A percentile compares a stretch with the other conserved stretches of the same genome.
These are phyloP conservation scores for Noctua janthina DNA, from an alignment of 2,888 invertebrate species.

Conservation along the genomic window DNA sequence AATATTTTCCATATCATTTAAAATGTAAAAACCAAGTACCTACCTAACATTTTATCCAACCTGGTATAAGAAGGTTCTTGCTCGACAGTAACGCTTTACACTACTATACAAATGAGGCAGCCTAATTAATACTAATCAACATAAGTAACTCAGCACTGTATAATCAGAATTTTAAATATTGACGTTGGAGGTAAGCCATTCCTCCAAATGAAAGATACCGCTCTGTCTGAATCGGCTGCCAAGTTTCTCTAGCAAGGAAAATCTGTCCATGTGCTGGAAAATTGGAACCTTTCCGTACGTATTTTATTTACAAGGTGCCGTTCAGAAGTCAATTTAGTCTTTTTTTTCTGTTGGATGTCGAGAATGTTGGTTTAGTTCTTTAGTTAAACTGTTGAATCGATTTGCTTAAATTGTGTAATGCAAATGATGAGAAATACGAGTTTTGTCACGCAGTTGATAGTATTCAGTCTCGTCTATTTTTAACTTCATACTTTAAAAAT, in stretches of 20 bases:
- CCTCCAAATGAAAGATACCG: constrained; percentile 74
- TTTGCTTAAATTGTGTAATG: not conserved
- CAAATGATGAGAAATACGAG: not conserved
- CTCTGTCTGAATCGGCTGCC: constrained; percentile 73
- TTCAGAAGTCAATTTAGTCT: constrained; percentile 42
- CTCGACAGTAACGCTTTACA: not conserved
- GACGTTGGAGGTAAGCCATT: constrained; percentile 66
- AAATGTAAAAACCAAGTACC: no score
- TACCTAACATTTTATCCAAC: not conserved
- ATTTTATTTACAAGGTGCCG: constrained; percentile 74
- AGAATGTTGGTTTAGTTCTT: not conserved
- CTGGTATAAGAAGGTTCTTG: not conserved
- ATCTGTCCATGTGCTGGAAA: constrained; percentile 77
- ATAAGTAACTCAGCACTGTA: not conserved
- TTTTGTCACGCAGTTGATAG: not conserved
- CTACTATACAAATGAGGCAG: not conserved
- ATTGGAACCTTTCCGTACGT: constrained; percentile 75
- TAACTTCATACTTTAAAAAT: not conserved
- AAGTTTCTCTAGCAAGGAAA: constrained; percentile 76
- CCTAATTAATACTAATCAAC: constrained; percentile 19
- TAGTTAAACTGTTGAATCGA: constrained; percentile 5
- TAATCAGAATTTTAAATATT: constrained; percentile 38
- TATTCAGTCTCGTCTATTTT: not conserved
- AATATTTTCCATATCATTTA: no score
- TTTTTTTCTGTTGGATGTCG: constrained; percentile 24